phyloP scores from a whole-genome alignment of 2,797 vertebrate species.

The Microchirus variegatus region DNA sequence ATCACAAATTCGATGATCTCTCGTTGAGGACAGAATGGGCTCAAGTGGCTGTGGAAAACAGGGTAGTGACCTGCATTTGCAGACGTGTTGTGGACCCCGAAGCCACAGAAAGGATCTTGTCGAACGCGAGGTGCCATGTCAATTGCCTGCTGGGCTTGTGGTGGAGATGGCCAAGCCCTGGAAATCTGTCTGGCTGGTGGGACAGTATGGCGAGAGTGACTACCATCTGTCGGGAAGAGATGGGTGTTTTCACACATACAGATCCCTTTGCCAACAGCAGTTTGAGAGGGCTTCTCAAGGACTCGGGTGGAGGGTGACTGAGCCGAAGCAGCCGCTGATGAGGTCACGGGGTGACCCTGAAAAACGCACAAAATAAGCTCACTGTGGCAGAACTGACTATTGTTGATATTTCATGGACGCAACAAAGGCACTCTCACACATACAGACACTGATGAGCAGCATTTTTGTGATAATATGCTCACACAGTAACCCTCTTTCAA shows the following conservation, averaged over 20 bases:
- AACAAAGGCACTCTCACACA: background rate
- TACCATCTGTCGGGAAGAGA: conserved; percentile 82
- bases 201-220: conserved; percentile 76
- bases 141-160: conserved; percentile 71
- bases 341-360: conserved; percentile 57
- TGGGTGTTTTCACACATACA: conserved; percentile 65
- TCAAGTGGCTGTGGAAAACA: conserved; percentile 37
- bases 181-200: conserved; percentile 77
- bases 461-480: background rate
- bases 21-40: conserved; percentile 11
- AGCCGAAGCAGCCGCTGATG: conserved; percentile 39
- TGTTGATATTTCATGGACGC: conserved; percentile 15
- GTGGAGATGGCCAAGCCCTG: conserved; percentile 70
- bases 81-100: conserved; percentile 62
- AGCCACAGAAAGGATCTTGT: conserved; percentile 75
- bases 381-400: conserved; percentile 8
- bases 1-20: conserved; percentile 21
- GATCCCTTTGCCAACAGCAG: conserved; percentile 64
- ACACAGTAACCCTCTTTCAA: no score
- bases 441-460: background rate
- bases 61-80: conserved; percentile 69
- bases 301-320: conserved; percentile 47
- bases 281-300: conserved; percentile 70
- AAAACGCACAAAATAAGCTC: conserved; percentile 24
- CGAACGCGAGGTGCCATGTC: conserved; percentile 64